Evolutionary conservation across 2,888 invertebrate species (phyloP).

Genomic region (Spodoptera exigua): DNA sequence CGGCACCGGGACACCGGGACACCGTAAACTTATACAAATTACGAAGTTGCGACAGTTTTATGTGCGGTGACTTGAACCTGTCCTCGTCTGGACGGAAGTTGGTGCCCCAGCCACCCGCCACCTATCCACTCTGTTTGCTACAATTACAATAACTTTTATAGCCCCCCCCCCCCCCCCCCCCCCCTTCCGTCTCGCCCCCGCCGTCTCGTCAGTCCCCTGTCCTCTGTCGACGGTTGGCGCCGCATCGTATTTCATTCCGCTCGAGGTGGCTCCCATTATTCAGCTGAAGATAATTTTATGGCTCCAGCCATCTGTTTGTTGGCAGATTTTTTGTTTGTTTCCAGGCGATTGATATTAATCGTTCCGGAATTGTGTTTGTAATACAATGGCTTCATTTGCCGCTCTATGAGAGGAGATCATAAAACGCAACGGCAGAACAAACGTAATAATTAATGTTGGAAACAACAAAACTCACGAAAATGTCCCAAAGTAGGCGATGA

Average conservation of each 20-base stretch:
- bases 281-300: constrained; percentile 42
- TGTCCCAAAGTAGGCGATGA: no score
- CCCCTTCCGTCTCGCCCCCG: background rate
- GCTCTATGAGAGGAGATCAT: no score
- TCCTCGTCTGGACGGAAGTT: constrained; percentile 6
- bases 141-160: constrained; percentile 47
- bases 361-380: constrained; percentile 7
- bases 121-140: constrained; percentile 31
- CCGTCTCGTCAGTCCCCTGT: background rate
- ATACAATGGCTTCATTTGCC: background rate
- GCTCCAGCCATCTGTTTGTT: constrained; percentile 41
- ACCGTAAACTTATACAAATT: constrained; percentile 30
- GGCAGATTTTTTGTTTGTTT: constrained; percentile 37
- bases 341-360: constrained; percentile 28
- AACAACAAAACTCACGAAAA: no score
- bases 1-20: constrained; percentile 7
- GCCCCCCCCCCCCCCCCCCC: background rate
- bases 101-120: constrained; percentile 11
- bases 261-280: constrained; percentile 47
- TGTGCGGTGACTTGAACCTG: constrained; percentile 6
- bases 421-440: no score
- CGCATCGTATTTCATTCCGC: constrained; percentile 45
- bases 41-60: constrained; percentile 29
- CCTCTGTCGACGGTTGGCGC: constrained; percentile 21
- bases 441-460: no score